phyloP scores from a whole-genome alignment of 1,140 invertebrate genomes.

The Triops longicaudatus region DNA sequence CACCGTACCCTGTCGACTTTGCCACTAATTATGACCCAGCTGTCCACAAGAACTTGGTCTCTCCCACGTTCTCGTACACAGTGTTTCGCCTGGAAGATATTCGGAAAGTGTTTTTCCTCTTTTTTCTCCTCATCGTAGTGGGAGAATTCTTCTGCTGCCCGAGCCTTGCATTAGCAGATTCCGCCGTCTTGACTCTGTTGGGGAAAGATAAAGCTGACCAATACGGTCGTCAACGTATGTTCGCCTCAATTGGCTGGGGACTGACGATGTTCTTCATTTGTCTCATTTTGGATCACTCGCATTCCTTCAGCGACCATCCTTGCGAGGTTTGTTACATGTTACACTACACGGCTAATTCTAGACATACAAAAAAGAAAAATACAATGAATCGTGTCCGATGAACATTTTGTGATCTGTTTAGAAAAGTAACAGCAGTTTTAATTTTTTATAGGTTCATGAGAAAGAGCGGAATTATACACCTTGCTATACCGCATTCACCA shows the following conservation, averaged over 20 bases:
- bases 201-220: conserved; percentile 80
- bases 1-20: conserved; percentile 65
- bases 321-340: conserved; percentile 18
- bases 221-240: conserved; percentile 96
- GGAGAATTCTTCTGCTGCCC: conserved; percentile 97
- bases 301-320: conserved; percentile 63
- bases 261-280: conserved; percentile 98
- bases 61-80: conserved; percentile 84
- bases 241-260: conserved; percentile 95
- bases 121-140: conserved; percentile 82
- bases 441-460: conserved; percentile 48
- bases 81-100: conserved; percentile 72
- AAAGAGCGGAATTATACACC: conserved; percentile 96
- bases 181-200: conserved; percentile 80
- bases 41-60: conserved; percentile 67
- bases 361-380: too few species aligned
- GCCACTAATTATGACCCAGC: conserved; percentile 73
- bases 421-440: background rate
- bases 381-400: too few species aligned
- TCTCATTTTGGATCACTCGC: conserved; percentile 91
- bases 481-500: conserved; percentile 93
- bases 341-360: too few species aligned
- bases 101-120: conserved; percentile 89
- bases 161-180: conserved; percentile 92
- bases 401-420: too few species aligned